Conservation (phyloP, 2,888 invertebrate genomes). For the Microdon myrmicae region DNA sequence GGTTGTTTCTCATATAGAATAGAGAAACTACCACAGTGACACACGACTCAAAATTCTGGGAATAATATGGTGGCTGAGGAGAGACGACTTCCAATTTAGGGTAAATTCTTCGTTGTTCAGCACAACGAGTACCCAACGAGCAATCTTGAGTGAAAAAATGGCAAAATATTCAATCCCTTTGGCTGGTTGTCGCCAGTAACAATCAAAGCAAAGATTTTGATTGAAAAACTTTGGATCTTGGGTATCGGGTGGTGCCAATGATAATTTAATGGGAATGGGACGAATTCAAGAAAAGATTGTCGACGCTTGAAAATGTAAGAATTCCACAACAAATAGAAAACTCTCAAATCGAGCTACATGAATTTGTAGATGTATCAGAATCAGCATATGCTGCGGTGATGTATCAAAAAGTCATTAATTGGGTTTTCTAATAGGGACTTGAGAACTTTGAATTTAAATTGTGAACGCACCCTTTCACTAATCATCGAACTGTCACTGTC, state of each 20-base stretch:
- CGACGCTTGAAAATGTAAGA: not conserved
- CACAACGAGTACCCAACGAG: slow-evolving; percentile 2
- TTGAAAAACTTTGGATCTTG: slow-evolving; percentile 11
- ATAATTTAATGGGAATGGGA: slow-evolving; percentile 12
- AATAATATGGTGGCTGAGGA: slow-evolving; percentile 2
- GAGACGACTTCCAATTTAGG: not conserved
- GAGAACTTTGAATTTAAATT: too few species aligned
- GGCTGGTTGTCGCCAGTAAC: slow-evolving; percentile 6
- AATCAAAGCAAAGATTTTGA: slow-evolving; percentile 8
- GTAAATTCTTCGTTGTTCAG: slow-evolving; percentile 5
- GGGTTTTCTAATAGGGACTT: too few species aligned
- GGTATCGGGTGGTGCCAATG: slow-evolving; percentile 4
- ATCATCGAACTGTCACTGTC: too few species aligned
- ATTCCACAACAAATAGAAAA: slow-evolving; percentile 1
- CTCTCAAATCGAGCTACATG: slow-evolving; percentile 1
- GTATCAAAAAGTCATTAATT: too few species aligned
- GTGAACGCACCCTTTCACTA: too few species aligned
- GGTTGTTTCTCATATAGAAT: too few species aligned
- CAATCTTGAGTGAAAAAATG: slow-evolving; percentile 4
- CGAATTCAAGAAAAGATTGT: slow-evolving; percentile 2
- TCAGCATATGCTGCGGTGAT: too few species aligned
- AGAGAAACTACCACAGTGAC: not conserved
- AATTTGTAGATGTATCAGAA: slow-evolving; percentile 2
- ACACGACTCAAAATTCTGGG: not conserved
- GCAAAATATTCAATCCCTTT: slow-evolving; percentile 11